Conservation (phyloP, 2,888 invertebrate species). For the Athrips mouffetella region DNA sequence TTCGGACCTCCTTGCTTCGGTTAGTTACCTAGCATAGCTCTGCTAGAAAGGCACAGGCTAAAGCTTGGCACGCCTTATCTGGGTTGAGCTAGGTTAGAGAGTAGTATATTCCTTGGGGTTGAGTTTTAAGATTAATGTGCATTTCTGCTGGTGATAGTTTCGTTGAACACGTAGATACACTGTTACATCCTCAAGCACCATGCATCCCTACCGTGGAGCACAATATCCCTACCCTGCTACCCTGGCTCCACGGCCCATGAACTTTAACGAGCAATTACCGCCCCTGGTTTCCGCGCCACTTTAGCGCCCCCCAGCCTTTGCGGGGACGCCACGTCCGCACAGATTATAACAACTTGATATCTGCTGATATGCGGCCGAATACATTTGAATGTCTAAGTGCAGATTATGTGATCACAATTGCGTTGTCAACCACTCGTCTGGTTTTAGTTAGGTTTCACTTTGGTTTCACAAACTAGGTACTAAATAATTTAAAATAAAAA, state of each 20-base stretch:
- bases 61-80: too few species aligned
- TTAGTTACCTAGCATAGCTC: too few species aligned
- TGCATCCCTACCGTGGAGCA: too few species aligned
- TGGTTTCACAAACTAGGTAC: too few species aligned
- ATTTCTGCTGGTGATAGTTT: background rate
- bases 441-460: too few species aligned
- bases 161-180: background rate
- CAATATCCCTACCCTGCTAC: constrained; percentile 12
- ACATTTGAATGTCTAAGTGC: constrained; percentile 5
- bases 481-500: too few species aligned
- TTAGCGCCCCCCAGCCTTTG: background rate
- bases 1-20: too few species aligned
- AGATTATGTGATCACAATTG: background rate
- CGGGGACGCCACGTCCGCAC: constrained; percentile 6
- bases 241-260: constrained; percentile 51
- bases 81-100: too few species aligned
- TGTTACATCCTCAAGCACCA: background rate
- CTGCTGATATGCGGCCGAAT: constrained; percentile 8
- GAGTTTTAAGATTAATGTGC: too few species aligned
- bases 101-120: too few species aligned
- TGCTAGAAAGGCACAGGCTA: too few species aligned
- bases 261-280: constrained; percentile 64
- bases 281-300: constrained; percentile 38
- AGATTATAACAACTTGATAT: constrained; percentile 23
- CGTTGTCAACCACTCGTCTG: too few species aligned